Percentiles rank a stretch among this genome's conserved stretches.
Evolutionary conservation across 2,888 invertebrate genomes (phyloP).

Genomic region (Eledone cirrhosa): DNA sequence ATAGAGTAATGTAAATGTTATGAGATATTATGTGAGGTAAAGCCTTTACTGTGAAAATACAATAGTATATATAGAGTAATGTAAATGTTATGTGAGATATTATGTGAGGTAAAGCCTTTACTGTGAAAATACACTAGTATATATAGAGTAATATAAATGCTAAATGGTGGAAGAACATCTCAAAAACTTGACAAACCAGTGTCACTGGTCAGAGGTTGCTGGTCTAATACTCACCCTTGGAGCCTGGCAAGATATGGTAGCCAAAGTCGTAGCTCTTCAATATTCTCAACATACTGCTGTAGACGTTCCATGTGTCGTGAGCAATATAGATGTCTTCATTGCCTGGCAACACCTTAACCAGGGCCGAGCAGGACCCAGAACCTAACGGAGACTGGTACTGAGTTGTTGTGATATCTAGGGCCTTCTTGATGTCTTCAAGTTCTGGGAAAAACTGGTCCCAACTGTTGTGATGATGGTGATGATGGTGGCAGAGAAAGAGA

Average conservation of each 20-base stretch:
- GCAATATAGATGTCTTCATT: conserved; percentile 74
- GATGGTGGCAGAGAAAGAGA: too few species aligned
- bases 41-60: too few species aligned
- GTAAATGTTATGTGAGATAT: too few species aligned
- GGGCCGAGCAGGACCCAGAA: conserved; percentile 73
- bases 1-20: too few species aligned
- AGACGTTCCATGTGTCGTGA: conserved; percentile 84
- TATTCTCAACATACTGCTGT: conserved; percentile 82
- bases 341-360: conserved; percentile 74
- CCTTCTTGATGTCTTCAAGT: conserved; percentile 75
- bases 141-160: too few species aligned
- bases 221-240: not conserved
- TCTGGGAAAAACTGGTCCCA: conserved; percentile 71
- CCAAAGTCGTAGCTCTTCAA: conserved; percentile 83
- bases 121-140: too few species aligned
- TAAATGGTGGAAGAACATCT: too few species aligned
- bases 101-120: too few species aligned
- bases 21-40: too few species aligned
- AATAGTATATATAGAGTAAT: too few species aligned
- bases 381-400: conserved; percentile 42
- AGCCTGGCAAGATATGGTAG: conserved; percentile 34
- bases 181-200: not conserved
- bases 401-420: conserved; percentile 47
- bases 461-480: conserved; percentile 34
- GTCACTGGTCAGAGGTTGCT: not conserved